Conservation (phyloP, 2,888 invertebrate species). For the Thera britannica region DNA sequence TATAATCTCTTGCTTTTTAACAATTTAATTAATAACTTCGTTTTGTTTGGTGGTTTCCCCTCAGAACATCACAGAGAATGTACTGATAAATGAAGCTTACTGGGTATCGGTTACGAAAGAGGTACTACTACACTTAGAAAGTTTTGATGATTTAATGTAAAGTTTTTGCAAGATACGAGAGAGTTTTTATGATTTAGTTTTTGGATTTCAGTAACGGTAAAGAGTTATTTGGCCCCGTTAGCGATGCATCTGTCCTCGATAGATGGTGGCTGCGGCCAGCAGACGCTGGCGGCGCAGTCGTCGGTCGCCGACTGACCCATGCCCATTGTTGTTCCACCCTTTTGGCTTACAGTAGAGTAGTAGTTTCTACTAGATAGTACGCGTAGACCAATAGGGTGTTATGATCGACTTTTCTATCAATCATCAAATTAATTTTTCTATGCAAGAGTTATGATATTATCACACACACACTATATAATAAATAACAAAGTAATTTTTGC, state of each 20-base stretch:
- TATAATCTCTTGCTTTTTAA: constrained; percentile 55
- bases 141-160: constrained; percentile 85
- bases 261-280: constrained; percentile 70
- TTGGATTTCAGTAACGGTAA: constrained; percentile 84
- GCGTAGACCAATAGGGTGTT: constrained; percentile 85
- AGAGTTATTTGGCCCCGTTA: constrained; percentile 85
- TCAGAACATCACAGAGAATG: constrained; percentile 98
- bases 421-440: constrained; percentile 80
- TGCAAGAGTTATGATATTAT: constrained; percentile 82
- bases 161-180: constrained; percentile 83
- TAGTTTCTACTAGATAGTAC: constrained; percentile 83
- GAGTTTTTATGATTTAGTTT: constrained; percentile 84
- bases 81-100: constrained; percentile 97
- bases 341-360: constrained; percentile 82
- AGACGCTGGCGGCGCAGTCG: constrained; percentile 56
- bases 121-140: constrained; percentile 89
- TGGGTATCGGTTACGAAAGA: constrained; percentile 97
- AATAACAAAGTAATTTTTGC: constrained; percentile 73
- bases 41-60: constrained; percentile 87
- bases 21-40: constrained; percentile 74
- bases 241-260: constrained; percentile 85
- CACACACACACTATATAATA: constrained; percentile 80
- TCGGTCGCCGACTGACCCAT: constrained; percentile 55
- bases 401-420: constrained; percentile 82
- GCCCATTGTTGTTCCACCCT: constrained; percentile 79